Evolutionary conservation across 1,140 invertebrate species (phyloP).

Genomic region (Procambarus clarkii): DNA sequence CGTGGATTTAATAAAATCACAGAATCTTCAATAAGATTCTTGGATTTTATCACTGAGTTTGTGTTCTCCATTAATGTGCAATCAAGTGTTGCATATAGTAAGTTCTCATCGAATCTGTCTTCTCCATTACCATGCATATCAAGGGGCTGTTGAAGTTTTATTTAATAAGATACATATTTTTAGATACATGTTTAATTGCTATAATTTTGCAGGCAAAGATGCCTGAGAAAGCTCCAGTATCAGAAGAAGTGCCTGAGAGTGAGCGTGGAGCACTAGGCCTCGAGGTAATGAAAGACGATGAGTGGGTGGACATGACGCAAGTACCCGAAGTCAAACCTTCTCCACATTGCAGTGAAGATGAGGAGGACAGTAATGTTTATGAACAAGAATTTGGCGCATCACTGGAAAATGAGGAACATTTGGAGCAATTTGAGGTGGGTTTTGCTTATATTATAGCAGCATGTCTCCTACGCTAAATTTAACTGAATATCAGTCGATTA

Average conservation of each 20-base stretch:
- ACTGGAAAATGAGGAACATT: not conserved
- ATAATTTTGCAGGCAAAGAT: not conserved
- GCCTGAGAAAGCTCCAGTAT: not conserved
- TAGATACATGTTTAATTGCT: not conserved
- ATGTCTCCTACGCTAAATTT: no score
- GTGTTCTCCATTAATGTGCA: no score
- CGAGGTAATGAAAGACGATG: slow-evolving; percentile 30
- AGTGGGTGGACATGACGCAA: slow-evolving; percentile 27
- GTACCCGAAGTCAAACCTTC: not conserved
- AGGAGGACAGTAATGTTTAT: slow-evolving; percentile 5
- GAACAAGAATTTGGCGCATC: not conserved
- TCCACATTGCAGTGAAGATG: not conserved
- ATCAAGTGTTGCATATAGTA: no score
- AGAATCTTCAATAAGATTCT: no score
- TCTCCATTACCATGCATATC: no score
- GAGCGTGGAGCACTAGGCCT: slow-evolving; percentile 37
- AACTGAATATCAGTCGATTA: no score
- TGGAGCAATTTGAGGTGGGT: slow-evolving; percentile 15
- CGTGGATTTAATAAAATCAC: no score
- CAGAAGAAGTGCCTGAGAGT: slow-evolving; percentile 23
- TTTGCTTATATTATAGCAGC: no score
- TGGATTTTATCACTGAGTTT: no score
- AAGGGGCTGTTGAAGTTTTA: no score
- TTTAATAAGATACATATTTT: no score
- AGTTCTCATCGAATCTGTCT: no score